Evolutionary conservation across 2,113 vertebrate genomes (phyloP).

Genomic region (Haemorhous mexicanus): DNA sequence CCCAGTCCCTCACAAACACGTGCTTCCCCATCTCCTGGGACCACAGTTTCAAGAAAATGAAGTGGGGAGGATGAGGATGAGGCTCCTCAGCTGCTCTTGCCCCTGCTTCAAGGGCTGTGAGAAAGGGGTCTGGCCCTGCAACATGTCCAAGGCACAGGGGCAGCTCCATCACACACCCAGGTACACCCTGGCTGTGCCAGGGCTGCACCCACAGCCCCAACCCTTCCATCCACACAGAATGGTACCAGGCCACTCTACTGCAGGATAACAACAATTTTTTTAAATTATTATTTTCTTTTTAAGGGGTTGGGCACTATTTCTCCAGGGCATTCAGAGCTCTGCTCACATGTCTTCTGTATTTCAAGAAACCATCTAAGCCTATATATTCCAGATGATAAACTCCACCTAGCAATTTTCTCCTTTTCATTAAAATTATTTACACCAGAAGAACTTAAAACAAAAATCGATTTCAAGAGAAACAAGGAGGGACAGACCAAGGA

Average conservation of each 20-base stretch:
- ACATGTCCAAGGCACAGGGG: neutral
- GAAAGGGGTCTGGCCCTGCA: neutral
- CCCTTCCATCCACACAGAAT: neutral
- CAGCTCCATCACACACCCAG: neutral
- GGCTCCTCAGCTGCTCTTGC: neutral
- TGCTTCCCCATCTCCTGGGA: neutral
- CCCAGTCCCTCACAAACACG: fast-evolving
- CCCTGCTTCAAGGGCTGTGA: neutral
- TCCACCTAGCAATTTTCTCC: constrained; percentile 41
- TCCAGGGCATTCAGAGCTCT: neutral
- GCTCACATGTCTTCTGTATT: neutral
- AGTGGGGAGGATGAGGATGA: neutral
- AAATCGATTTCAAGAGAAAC: constrained; percentile 45
- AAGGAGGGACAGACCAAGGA: constrained; percentile 29
- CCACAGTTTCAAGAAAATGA: neutral
- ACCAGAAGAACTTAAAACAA: constrained; percentile 56
- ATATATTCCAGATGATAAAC: constrained; percentile 36
- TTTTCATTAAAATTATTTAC: constrained; percentile 65
- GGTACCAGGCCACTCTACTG: neutral
- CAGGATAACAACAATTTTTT: neutral
- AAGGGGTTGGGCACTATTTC: neutral
- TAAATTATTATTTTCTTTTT: neutral
- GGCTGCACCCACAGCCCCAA: neutral
- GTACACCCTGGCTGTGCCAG: fast-evolving
- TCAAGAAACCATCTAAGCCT: constrained; percentile 19